phyloP scores from a whole-genome alignment of 2,113 vertebrate species.

The Tragelaphus strepsiceros region DNA sequence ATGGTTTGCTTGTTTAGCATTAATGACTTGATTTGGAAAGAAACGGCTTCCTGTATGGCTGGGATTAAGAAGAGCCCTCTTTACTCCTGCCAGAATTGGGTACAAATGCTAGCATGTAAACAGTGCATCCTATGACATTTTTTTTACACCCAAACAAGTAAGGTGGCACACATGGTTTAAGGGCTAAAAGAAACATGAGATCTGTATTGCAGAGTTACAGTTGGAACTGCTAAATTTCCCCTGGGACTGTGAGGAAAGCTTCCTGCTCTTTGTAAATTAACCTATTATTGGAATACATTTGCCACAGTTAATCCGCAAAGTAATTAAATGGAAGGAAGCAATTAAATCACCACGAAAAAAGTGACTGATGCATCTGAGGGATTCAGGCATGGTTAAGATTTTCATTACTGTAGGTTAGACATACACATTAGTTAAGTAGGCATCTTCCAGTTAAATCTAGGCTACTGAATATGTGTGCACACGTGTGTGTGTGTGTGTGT shows the following conservation, averaged over 20 bases:
- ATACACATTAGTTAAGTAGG: conserved; percentile 44
- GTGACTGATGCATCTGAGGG: conserved; percentile 74
- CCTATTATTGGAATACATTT: conserved; percentile 85
- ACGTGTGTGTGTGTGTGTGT: conserved; percentile 6
- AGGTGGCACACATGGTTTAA: conserved; percentile 78
- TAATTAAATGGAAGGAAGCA: conserved; percentile 85
- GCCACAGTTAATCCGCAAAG: conserved; percentile 82
- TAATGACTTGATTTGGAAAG: conserved; percentile 62
- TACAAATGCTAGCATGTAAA: conserved; percentile 55
- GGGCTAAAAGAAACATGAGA: conserved; percentile 79
- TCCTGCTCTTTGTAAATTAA: conserved; percentile 83
- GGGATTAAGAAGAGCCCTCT: conserved; percentile 42
- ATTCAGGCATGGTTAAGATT: conserved; percentile 68
- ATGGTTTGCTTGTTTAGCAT: conserved; percentile 68
- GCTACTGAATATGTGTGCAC: conserved; percentile 29
- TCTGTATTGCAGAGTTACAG: conserved; percentile 60
- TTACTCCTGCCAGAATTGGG: conserved; percentile 44
- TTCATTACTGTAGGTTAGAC: conserved; percentile 60
- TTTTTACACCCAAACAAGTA: conserved; percentile 64
- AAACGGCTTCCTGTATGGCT: conserved; percentile 64
- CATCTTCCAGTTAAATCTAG: conserved; percentile 64
- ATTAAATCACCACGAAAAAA: conserved; percentile 81
- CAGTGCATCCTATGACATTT: conserved; percentile 68
- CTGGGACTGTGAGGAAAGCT: conserved; percentile 73
- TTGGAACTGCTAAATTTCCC: conserved; percentile 79